phyloP scores from a whole-genome alignment of 2,113 vertebrate genomes.

The Sprattus sprattus region DNA sequence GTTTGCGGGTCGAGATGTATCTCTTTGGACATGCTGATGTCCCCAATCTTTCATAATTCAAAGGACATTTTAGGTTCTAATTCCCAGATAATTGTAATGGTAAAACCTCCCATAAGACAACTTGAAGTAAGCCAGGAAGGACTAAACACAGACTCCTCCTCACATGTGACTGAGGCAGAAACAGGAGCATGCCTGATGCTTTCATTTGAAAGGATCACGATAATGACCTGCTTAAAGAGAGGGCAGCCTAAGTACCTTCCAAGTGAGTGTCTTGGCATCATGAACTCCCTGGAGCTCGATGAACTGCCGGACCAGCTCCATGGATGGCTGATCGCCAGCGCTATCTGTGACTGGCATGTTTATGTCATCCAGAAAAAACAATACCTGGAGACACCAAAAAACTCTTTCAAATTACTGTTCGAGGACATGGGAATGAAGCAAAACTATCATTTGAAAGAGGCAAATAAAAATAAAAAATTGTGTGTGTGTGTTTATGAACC shows the following conservation, averaged over 20 bases:
- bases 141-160: not conserved
- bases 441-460: too few relatives aligned
- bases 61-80: not conserved
- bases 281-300: constrained; percentile 65
- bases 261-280: constrained; percentile 55
- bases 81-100: not conserved
- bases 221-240: not conserved
- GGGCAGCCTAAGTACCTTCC: constrained; percentile 59
- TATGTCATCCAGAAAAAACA: constrained; percentile 69
- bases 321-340: constrained; percentile 62
- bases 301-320: constrained; percentile 67
- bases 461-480: too few relatives aligned
- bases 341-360: constrained; percentile 57
- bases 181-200: not conserved
- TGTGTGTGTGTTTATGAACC: too few relatives aligned
- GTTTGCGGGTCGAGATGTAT: not conserved
- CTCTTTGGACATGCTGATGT: not conserved
- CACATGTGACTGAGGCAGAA: not conserved
- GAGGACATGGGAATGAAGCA: not conserved
- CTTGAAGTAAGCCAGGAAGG: not conserved
- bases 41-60: not conserved
- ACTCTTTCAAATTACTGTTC: not conserved
- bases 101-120: not conserved
- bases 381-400: constrained; percentile 43
- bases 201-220: too few relatives aligned